phyloP scores from a whole-genome alignment of 2,797 vertebrate species.

The Peromyscus eremicus region DNA sequence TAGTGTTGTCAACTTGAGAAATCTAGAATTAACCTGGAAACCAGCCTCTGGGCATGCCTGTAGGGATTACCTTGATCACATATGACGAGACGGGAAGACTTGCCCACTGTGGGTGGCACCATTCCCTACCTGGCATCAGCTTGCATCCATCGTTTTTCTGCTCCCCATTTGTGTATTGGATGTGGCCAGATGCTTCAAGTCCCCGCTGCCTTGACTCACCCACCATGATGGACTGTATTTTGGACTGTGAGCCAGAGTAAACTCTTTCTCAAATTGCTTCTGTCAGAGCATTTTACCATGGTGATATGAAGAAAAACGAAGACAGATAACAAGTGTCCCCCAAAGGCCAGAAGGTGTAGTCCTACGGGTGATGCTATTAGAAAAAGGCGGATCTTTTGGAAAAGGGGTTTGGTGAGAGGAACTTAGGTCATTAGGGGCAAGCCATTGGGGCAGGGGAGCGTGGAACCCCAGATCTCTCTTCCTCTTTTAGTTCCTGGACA shows the following conservation, averaged over 20 bases:
- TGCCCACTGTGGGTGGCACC: not conserved
- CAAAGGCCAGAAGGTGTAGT: not conserved
- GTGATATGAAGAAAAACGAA: not conserved
- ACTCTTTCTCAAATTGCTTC: not conserved
- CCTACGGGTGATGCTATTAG: too few species aligned
- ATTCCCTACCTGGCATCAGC: not conserved
- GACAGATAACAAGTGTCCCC: not conserved
- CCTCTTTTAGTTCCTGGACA: not conserved
- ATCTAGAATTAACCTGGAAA: not conserved
- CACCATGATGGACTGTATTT: not conserved
- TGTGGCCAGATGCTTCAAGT: not conserved
- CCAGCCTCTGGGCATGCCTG: too few species aligned
- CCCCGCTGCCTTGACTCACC: not conserved
- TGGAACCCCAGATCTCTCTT: not conserved
- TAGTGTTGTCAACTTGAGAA: not conserved
- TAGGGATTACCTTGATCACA: not conserved
- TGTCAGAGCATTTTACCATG: not conserved
- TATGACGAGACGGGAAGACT: not conserved
- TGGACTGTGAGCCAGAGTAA: not conserved
- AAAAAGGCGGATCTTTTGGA: not conserved
- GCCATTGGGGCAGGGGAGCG: not conserved
- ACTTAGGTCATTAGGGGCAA: not conserved
- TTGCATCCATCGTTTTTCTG: too few species aligned
- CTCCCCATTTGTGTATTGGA: not conserved
- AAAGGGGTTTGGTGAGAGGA: too few species aligned